Evolutionary conservation across 1,140 invertebrate genomes (phyloP), one percentile per base, ranked within the genome.

Genomic region (Formica selysi): DNA sequence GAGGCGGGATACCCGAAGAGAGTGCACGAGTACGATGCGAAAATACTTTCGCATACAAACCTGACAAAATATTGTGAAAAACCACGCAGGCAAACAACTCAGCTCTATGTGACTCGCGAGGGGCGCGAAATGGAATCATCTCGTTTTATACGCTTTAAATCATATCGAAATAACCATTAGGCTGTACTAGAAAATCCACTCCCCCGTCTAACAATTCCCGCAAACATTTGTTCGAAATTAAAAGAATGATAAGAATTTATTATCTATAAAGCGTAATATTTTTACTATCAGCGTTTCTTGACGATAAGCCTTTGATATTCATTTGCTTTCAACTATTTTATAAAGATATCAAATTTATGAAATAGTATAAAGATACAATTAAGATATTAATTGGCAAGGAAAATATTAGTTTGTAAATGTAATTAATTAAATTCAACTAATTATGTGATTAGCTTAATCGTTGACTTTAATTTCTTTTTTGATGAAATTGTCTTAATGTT

Each of bases 11-110:
- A 41, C 5, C 38, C 10, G 11, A 44, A 51, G 22, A 73, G 74
- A 86, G 67, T 38, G 54, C 41, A 36, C 48, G 59, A 74, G 70
- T 73, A 51, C 32, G 44, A 36, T 3, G 29, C 38, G 62, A 62
- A 86, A 86, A 84, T 65, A 76, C 73, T 89, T 81, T n/a, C 62
- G 74, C 48, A 85, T 22, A 85, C 80, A 87, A 79, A 80, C 65
- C 59, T 86, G 87, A 89, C 88, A 87, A 90, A 87, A 90, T 89
- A 89, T 90, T 86, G 59, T 86, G 88, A 87, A 89, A 86, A 89
- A 88, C 26, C 26, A 26, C 41, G 3, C 76, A 78, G 76, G 73
- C 86, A 87, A 86, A 86, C 29, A 70, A 71, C 32, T 29, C 38
- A 70, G 19, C n/a, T 80, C 32, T 64, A 26, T 71, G 16, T 79